Base-by-base conservation (phyloP, 2,888 invertebrate genomes). In the Piscicola geometra region DNA sequence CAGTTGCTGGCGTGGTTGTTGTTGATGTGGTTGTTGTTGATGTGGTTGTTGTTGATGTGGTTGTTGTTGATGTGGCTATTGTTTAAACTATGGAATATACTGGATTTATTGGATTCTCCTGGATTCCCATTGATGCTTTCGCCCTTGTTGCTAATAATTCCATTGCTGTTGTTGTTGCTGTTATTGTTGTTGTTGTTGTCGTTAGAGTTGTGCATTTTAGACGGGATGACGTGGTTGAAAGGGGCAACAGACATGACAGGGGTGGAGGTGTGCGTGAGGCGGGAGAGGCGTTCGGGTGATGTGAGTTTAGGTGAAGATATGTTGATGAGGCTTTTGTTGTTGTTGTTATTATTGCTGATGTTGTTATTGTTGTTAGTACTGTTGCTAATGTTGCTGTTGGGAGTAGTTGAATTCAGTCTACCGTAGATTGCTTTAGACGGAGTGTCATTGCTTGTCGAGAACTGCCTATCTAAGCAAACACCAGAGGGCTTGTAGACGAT, bases 281-380 rank as follows among this genome's bases (percentile, higher is more conserved):
- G 9, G 50, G 50, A 9, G 21, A 47, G 21, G 12, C 50, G 9
- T 21, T 47, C 50, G 84, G 79, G n/a, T n/a, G n/a, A n/a, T n/a
- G n/a, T n/a, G 21, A 25, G 60, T 9, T 9, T 9, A 25, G 21
- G 60, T 18, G 21, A n/a, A 25, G 60, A 3, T 15, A 21, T 47
- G 21, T 56, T 9, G 60, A 41, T 41, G 41, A 41, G n/a, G n/a
- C n/a, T n/a, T n/a, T n/a, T n/a, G n/a, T n/a, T n/a, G n/a, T n/a
- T n/a, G n/a, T n/a, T n/a, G n/a, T n/a, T n/a, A n/a, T n/a, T n/a
- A n/a, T n/a, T n/a, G n/a, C n/a, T n/a, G n/a, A n/a, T n/a, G n/a
- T n/a, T n/a, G n/a, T n/a, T n/a, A n/a, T n/a, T n/a, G n/a, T n/a
- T n/a, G n/a, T n/a, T n/a, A n/a, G n/a, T n/a, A n/a, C n/a, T n/a